Base-by-base conservation (phyloP, 2,113 vertebrate genomes). In the Gobiocypris rarus region DNA sequence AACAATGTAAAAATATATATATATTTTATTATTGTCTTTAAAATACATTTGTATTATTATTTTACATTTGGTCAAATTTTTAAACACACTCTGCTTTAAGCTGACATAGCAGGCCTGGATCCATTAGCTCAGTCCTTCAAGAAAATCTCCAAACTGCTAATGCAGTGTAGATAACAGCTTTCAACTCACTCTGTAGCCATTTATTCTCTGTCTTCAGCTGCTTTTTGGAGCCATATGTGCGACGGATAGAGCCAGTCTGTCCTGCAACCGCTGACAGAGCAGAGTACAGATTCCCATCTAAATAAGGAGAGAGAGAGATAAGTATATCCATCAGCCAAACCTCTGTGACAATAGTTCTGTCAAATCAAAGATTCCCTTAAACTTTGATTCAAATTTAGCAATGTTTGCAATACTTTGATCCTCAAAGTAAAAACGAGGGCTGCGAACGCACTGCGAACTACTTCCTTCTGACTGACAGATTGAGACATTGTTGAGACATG, bases 161-260 rank as follows among this genome's bases (percentile, higher is more conserved):
- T 71, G 28, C 56, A 71, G 4, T 82, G 19, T 76, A 34, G 41
- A 65, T 80, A 67, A 71, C 54, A 76, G 80, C 61, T 77, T 81
- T 54, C 83, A 80, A 95, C 95, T 95, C 92, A 96, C 95, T 94
- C 69, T 89, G 90, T 79, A 96, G 86, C 95, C 95, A 96, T 87
- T 94, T 84, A 88, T 92, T 94, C 88, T 95, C 95, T 0, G 94
- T 92, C 91, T 94, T 95, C 86, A 96, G 89, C 28, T 93, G 92
- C 52, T 93, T 95, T 85, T 91, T 92, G 73, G 89, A 71, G 22
- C 95, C 93, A 52, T 92, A 94, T 3, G 93, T 95, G 22, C 94
- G 92, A 5, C 93, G 92, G 80, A 96, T 95, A 1, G 90, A 91
- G 84, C 95, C 94, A 2, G 84, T 26, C 5, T 91, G 90, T 67